Base-by-base conservation (phyloP, 35 echinoderm and acorn worm genomes). In the Ptychodera flava region DNA sequence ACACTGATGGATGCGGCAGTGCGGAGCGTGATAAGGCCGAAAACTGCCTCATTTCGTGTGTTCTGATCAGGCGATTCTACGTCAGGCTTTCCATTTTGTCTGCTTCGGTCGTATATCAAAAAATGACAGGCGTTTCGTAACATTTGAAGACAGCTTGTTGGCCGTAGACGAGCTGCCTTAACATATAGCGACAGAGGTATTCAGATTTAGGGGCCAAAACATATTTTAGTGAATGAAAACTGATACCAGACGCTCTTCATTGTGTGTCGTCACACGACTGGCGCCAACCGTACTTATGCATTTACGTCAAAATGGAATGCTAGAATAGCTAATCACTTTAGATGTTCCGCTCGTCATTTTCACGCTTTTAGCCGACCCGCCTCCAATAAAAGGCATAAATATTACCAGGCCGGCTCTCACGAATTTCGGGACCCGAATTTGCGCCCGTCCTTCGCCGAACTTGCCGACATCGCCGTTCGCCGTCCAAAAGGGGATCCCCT, bases 241-340 rank as follows among this genome's bases (percentile, higher is more conserved):
- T 79, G 85, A 84, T 84, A 84, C 37, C 81, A 94, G 90, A 93
- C 92, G 80, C 85, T 29, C 76, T 81, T 92, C 83, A 99, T 99
- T 94, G 93, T 94, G 86, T 91, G 80, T 78, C 85, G 88, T 87
- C 88, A 90, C 91, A 89, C 77, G 36, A 33, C 84, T 90, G 96
- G 96, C 96, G 96, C 96, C 96, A 99, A 86, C n/a, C 32, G 16
- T 94, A 91, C 93, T 99, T 94, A 92, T 38, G 84, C 86, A 88
- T 87, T 85, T 89, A 90, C 87, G 95, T 93, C 88, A 87, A 90
- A 90, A 87, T 84, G 92, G 82, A 94, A 90, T 90, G 85, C 85
- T 76, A 31, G 34, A 91, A 94, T 75, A 80, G 85, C 92, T 97
- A 97, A 97, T 97, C 95, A 97, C 95, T 87, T 91, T 86, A 89